Evolutionary conservation across 1,140 invertebrate species (phyloP), one percentile per base, ranked within the genome.

Genomic region (Scaptomyza hsui): DNA sequence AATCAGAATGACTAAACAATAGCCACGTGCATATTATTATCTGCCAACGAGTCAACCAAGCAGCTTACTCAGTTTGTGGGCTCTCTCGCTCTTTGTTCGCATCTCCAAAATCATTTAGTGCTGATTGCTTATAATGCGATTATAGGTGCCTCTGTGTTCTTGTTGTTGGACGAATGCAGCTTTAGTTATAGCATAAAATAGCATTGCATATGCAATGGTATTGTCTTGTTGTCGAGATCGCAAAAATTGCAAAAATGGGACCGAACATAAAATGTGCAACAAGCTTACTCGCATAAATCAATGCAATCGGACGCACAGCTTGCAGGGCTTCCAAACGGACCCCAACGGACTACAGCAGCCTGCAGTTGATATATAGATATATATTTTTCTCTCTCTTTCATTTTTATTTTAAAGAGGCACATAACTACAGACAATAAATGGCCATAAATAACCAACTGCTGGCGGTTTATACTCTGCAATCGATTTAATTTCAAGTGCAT

Each of bases 181-280:
- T 65, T 65, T 62, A 18, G 61, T 4, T 56, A 53, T 67, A 45
- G 26, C 39, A 44, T 48, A 59, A 55, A 80, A 65, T 80, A 72
- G 77, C 56, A 65, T 24, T 55, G 57, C 44, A 59, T n/a, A 53
- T 51, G 63, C 18, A 24, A 53, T 35, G 18, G 32, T n/a, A 37
- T 37, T 37, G 26, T 29, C 12, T n/a, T 12, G 32, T 37, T 37
- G 32, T n/a, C 3, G 32, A n/a, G 12, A 37, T 4, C 32, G 24
- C 5, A 5, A 26, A 26, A 10, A 35, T 10, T 12, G 10, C 32
- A 35, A 35, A 35, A 35, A 6, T 26, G 32, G 10, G 32, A n/a
- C 32, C 26, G 26, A 29, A 29, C 35, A 55, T 55, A 55, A 55
- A 55, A 55, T 42, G 52, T 7, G 55, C 55, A 57, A 57, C 55